These are phyloP conservation scores for Urocolius indicus DNA, from an alignment of 2,113 vertebrate genomes.

Conservation along the genomic window DNA sequence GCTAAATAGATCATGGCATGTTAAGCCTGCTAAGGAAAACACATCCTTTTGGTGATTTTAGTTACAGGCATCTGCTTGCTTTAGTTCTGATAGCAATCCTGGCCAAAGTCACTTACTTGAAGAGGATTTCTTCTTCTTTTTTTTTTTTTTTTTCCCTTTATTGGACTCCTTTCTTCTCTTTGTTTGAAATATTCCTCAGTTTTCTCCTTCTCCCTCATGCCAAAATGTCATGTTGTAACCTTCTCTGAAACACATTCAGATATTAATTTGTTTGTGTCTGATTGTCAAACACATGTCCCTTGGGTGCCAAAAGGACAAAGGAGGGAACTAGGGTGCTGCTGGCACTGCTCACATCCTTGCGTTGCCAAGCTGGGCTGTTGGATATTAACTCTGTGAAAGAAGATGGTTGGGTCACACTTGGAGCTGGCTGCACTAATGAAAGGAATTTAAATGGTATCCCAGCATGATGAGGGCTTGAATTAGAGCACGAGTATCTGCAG, in stretches of 20 bases:
- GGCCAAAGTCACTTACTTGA: not conserved
- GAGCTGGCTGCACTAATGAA: constrained; percentile 3
- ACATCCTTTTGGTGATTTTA: not conserved
- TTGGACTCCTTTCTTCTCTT: not conserved
- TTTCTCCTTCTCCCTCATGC: not conserved
- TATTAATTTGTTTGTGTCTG: not conserved
- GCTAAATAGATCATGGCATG: not conserved
- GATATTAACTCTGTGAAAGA: not conserved
- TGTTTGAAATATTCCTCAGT: not conserved
- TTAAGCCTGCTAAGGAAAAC: constrained; percentile 13
- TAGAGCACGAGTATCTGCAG: not conserved
- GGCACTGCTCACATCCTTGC: not conserved
- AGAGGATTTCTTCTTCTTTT: not conserved
- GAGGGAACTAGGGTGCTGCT: not conserved
- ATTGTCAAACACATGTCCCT: not conserved
- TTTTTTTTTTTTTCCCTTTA: not conserved
- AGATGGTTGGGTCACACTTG: not conserved
- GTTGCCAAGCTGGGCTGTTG: not conserved
- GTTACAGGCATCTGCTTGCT: not conserved
- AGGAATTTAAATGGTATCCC: not conserved
- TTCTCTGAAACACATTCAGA: not conserved
- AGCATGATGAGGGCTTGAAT: not conserved
- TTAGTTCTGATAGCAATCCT: not conserved
- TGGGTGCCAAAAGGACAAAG: not conserved
- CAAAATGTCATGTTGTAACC: not conserved